Evolutionary conservation across 2,113 vertebrate species (phyloP).

Genomic region (Ochotona princeps): DNA sequence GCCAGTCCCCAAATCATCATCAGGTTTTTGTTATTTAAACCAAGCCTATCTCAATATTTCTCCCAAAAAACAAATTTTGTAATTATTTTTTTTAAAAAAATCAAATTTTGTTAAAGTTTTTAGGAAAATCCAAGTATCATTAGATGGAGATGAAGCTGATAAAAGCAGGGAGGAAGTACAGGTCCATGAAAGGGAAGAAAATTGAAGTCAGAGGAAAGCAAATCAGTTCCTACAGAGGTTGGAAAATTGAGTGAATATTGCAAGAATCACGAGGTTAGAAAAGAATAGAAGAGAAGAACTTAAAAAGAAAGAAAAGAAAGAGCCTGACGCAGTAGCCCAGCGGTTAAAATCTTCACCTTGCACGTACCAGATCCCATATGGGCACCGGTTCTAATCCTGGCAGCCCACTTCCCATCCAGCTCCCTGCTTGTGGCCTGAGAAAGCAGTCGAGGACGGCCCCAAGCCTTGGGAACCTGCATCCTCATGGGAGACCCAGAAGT

Average conservation of each 20-base stretch:
- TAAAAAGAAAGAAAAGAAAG: background rate
- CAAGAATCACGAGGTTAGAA: background rate
- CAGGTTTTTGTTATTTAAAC: background rate
- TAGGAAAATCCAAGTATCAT: background rate
- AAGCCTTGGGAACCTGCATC: too few species aligned
- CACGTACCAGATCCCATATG: too few species aligned
- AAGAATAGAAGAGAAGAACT: background rate
- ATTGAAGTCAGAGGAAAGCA: background rate
- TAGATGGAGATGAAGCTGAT: background rate
- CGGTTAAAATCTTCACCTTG: too few species aligned
- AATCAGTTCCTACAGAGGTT: background rate
- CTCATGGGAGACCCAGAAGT: too few species aligned
- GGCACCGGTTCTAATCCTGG: too few species aligned
- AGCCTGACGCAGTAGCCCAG: background rate
- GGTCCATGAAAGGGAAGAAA: background rate
- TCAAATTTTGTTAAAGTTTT: background rate
- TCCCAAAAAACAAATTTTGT: background rate
- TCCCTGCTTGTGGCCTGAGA: too few species aligned
- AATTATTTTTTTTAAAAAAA: background rate
- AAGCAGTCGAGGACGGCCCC: too few species aligned
- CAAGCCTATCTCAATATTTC: background rate
- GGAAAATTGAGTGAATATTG: background rate
- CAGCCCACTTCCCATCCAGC: too few species aligned
- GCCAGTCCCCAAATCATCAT: background rate
- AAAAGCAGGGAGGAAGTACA: background rate